Percentiles rank a stretch among this genome's conserved stretches.
Evolutionary conservation across 1,140 invertebrate genomes (phyloP).

Genomic region (Samia ricini): DNA sequence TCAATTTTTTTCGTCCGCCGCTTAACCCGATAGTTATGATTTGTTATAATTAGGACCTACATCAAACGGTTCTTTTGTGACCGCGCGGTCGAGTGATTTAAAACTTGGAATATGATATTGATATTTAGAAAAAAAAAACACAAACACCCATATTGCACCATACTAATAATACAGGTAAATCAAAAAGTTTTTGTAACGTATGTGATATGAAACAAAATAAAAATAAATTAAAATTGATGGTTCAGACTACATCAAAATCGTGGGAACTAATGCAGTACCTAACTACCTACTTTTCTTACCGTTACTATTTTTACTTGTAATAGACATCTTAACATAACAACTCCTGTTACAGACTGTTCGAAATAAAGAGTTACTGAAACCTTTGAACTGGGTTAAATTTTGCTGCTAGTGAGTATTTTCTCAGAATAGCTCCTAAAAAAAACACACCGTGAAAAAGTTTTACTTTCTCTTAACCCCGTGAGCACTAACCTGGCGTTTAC

Average conservation of each 20-base stretch:
- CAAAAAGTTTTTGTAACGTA: neutral
- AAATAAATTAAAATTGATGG: neutral
- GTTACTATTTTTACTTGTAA: too few relatives aligned
- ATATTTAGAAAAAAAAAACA: neutral
- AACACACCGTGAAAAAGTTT: too few relatives aligned
- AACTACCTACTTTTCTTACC: neutral
- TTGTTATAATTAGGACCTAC: constrained; percentile 58
- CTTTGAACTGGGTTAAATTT: too few relatives aligned
- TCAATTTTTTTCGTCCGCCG: constrained; percentile 48
- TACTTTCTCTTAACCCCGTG: too few relatives aligned
- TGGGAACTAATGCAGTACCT: neutral
- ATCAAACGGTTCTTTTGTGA: constrained; percentile 43
- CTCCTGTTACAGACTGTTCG: too few relatives aligned
- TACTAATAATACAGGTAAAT: neutral
- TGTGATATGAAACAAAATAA: neutral
- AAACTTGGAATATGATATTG: neutral
- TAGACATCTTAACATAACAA: too few relatives aligned
- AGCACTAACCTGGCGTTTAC: too few relatives aligned
- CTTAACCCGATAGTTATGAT: constrained; percentile 45
- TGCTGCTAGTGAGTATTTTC: too few relatives aligned
- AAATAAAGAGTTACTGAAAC: too few relatives aligned
- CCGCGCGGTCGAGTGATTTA: constrained; percentile 18
- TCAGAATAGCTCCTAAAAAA: too few relatives aligned
- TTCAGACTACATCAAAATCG: neutral
- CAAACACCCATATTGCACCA: neutral